Evolutionary conservation across 2,113 vertebrate genomes (phyloP).

Genomic region (Percopsis transmontana): DNA sequence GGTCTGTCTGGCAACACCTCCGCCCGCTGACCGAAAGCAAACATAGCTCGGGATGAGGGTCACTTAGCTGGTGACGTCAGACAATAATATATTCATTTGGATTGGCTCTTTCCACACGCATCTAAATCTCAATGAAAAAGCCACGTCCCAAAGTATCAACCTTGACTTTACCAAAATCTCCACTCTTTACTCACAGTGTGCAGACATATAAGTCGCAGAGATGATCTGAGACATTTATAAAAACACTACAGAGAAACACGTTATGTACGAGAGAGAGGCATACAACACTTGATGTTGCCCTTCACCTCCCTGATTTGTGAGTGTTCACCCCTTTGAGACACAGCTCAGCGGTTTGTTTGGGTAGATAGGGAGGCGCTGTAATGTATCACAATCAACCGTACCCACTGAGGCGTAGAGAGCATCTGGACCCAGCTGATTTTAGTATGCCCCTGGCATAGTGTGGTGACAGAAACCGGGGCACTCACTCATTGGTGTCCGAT

Average conservation of each 20-base stretch:
- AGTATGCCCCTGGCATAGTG: conserved; percentile 60
- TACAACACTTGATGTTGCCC: conserved; percentile 12
- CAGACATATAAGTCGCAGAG: neutral
- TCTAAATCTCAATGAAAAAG: conserved; percentile 35
- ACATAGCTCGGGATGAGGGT: conserved; percentile 16
- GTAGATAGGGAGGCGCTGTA: conserved; percentile 46
- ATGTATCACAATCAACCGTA: conserved; percentile 62
- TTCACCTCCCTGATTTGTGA: conserved; percentile 16
- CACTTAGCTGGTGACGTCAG: conserved; percentile 45
- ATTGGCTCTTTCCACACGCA: conserved; percentile 21
- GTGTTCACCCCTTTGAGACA: conserved; percentile 34
- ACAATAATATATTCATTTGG: neutral
- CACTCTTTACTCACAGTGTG: neutral
- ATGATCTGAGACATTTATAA: neutral
- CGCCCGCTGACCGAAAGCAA: conserved; percentile 45
- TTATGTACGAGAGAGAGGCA: conserved; percentile 19
- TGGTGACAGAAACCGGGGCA: conserved; percentile 48
- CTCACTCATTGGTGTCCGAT: conserved; percentile 39
- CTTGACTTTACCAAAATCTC: too few relatives aligned
- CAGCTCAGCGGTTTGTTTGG: conserved; percentile 34
- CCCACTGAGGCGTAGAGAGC: conserved; percentile 49
- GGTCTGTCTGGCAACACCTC: conserved; percentile 37
- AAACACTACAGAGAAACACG: conserved; percentile 14
- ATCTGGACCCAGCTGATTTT: conserved; percentile 61
- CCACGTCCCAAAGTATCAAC: conserved; percentile 4